phyloP scores from a whole-genome alignment of 2,797 vertebrate genomes.

The Fratercula arctica region DNA sequence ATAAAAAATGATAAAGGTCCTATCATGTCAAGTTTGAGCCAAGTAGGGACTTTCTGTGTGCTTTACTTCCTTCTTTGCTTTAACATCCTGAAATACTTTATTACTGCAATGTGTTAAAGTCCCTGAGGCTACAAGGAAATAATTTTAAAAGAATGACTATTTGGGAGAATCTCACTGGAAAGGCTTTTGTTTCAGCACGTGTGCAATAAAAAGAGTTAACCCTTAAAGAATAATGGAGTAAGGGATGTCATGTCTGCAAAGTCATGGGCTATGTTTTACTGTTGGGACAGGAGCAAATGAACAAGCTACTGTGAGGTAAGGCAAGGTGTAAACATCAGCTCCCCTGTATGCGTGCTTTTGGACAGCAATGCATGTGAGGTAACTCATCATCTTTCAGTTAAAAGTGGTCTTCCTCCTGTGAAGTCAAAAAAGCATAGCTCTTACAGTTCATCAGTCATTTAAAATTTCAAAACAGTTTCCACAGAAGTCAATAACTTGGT shows the following conservation, averaged over 20 bases:
- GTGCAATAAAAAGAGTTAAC: conserved; percentile 40
- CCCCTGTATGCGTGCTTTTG: not conserved
- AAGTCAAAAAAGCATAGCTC: not conserved
- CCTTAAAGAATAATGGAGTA: not conserved
- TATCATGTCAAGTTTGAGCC: conserved; percentile 35
- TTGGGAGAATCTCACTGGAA: not conserved
- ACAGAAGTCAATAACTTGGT: not conserved
- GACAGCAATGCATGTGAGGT: not conserved
- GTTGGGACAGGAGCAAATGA: not conserved
- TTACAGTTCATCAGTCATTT: not conserved
- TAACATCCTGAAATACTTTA: not conserved
- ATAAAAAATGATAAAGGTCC: conserved; percentile 53
- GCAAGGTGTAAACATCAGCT: not conserved
- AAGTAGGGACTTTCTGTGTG: conserved; percentile 30
- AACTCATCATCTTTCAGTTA: not conserved
- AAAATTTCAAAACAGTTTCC: not conserved
- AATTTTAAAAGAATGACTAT: conserved; percentile 11
- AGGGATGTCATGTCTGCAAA: not conserved
- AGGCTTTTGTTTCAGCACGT: conserved; percentile 31
- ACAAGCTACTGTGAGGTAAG: not conserved
- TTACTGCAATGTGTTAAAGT: not conserved
- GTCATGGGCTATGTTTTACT: not conserved
- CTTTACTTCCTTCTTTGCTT: not conserved
- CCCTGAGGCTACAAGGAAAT: conserved; percentile 29
- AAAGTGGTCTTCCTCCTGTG: not conserved